Base-by-base conservation (phyloP, 1,140 invertebrate genomes). In the Conus ventricosus region DNA sequence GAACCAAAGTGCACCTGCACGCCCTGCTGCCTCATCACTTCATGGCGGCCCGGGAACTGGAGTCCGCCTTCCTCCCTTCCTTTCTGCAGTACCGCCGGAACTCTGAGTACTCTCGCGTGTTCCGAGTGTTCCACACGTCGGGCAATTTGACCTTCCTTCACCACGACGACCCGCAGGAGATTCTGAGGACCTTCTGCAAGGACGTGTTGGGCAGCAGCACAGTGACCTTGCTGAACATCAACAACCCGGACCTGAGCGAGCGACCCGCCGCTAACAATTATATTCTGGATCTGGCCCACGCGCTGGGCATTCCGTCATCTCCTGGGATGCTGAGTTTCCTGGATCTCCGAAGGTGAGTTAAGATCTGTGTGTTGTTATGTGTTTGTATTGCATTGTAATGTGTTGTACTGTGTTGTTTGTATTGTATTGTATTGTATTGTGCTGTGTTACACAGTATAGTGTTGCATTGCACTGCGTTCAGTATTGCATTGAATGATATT, bases 291-390 rank as follows among this genome's bases (percentile, higher is more conserved):
- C 75, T 91, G 75, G 88, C 90, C 20, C 54, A 85, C 17, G 83
- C 57, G 63, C 84, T 90, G n/a, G 91, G 91, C 8, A 89, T 91
- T 39, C 91, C 8, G 78, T 90, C 55, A 89, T 91, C 54, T 90
- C 91, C 17, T 91, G 91, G 91, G 90, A 91, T 80, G 84, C 91
- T 10, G 88, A 91, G 54, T 87, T 84, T 55, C 82, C 84, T 8
- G 89, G 89, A 1, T 78, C 81, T 5, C 25, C 84, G 10, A 78
- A 88, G 85, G 91, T 91, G 53, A 89, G 89, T 86, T 39, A 39
- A 39, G 67, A 20, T n/a, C 11, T 80, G n/a, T 80, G 5, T 80
- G 78, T 80, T 76, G 75, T 76, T 60, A 15, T 60, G 57, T 60
- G 8, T 60, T 8, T 60, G 57, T 60, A 15, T 15, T 15, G 57